A percentile compares a stretch with the other conserved stretches of the same genome.
phyloP scores from a whole-genome alignment of 2,888 invertebrate genomes.

The Acronicta aceris region DNA sequence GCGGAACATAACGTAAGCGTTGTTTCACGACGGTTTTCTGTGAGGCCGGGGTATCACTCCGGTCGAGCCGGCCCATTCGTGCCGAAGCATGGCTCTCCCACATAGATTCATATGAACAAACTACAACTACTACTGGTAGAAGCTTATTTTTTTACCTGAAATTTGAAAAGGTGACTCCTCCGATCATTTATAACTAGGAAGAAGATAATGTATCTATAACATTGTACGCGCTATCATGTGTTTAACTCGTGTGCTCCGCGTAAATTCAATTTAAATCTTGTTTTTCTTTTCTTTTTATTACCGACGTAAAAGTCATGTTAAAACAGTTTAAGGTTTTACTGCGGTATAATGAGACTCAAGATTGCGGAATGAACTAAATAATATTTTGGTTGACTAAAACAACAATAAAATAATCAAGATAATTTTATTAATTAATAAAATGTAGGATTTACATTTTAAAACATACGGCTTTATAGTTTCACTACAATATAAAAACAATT shows the following conservation, averaged over 20 bases:
- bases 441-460: slow-evolving; percentile 10
- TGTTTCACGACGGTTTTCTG: no score
- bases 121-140: no score
- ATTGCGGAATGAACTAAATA: slow-evolving; percentile 17
- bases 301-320: slow-evolving; percentile 27
- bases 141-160: no score
- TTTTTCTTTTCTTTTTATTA: slow-evolving; percentile 24
- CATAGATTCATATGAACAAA: no score
- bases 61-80: no score
- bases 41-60: no score
- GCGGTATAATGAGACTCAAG: slow-evolving; percentile 25
- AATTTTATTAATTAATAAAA: slow-evolving; percentile 27
- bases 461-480: not conserved
- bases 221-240: no score
- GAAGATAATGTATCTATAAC: no score
- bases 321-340: slow-evolving; percentile 25
- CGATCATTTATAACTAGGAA: no score
- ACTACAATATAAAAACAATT: not conserved
- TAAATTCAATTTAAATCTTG: not conserved
- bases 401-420: slow-evolving; percentile 3
- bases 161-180: no score
- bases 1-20: no score
- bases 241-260: not conserved
- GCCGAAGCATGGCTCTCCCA: no score
- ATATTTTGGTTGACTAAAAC: not conserved